Percentiles rank a stretch among this genome's conserved stretches.
phyloP scores from a whole-genome alignment of 1,140 invertebrate genomes.

The Helicoverpa zea region DNA sequence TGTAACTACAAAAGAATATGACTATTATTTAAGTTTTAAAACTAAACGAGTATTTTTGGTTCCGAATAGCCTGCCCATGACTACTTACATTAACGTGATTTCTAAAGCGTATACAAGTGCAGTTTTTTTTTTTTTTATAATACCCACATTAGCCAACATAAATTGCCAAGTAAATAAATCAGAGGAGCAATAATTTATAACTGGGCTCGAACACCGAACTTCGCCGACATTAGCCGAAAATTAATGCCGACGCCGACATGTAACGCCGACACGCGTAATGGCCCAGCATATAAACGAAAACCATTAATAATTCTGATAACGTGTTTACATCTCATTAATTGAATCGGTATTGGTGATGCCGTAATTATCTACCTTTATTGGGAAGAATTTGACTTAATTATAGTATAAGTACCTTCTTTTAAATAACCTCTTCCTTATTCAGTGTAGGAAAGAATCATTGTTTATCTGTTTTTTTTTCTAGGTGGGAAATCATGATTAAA shows the following conservation, averaged over 20 bases:
- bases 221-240: conserved; percentile 1
- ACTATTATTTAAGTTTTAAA: too few relatives aligned
- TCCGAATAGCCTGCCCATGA: too few relatives aligned
- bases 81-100: too few relatives aligned
- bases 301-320: conserved; percentile 8
- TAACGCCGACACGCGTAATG: not conserved
- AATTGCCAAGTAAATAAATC: not conserved
- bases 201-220: not conserved
- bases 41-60: too few relatives aligned
- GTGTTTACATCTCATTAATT: conserved; percentile 20
- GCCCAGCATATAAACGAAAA: not conserved
- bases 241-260: not conserved
- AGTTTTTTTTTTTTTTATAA: too few relatives aligned
- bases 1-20: too few relatives aligned
- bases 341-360: not conserved
- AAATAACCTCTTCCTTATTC: too few relatives aligned
- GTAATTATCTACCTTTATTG: not conserved
- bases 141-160: too few relatives aligned
- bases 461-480: too few relatives aligned
- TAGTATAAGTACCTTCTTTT: not conserved
- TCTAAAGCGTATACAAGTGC: too few relatives aligned
- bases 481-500: too few relatives aligned
- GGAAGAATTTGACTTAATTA: not conserved
- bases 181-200: not conserved
- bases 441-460: too few relatives aligned